Evolutionary conservation across 2,113 vertebrate species (phyloP), one percentile per base, ranked within the genome.

Genomic region (Syngnathus typhle): DNA sequence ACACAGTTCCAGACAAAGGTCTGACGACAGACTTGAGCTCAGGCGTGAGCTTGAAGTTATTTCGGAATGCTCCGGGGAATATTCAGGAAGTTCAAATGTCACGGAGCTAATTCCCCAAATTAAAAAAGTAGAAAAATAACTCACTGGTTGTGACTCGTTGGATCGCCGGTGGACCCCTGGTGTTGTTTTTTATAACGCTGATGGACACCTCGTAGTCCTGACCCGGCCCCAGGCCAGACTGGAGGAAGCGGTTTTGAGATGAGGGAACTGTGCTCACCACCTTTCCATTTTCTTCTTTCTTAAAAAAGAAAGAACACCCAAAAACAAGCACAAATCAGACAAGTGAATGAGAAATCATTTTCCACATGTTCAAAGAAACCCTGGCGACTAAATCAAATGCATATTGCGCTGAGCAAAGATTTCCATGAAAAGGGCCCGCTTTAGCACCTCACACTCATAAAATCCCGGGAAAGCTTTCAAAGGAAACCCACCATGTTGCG

Each of bases 271-370:
- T 94, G 77, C 86, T 95, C 74, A 88, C 84, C 54, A 98, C 93
- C 65, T 87, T 93, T 37, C 93, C 95, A 6, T 94, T 94, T 70
- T 96, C 94, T 72, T 98, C 94, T 91, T 98, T 98, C 96, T 98
- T 91, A 83, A 88, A 60, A 6, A 51, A 23, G 15, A 11, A 6
- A 54, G 18, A 23, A 41, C 7, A 27, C 23, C 18, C 6, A 32
- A 41, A 39, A 37, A 19, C 5, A 23, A 32, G 12, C 0, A 71
- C 39, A 43, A 13, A 36, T 64, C 23, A 66, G 4, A 64, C 1
- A 12, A 44, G 38, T 62, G 2, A 6, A 65, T 19, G 61, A 18
- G 12, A 58, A 21, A 9, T 62, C 0, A 13, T 69, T 83, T 72
- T 74, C 71, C 68, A 65, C 39, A 65, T 61, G 73, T 77, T 78